Conservation (phyloP, 2,888 invertebrate genomes). For the Gastracanthus pulcherrimus region DNA sequence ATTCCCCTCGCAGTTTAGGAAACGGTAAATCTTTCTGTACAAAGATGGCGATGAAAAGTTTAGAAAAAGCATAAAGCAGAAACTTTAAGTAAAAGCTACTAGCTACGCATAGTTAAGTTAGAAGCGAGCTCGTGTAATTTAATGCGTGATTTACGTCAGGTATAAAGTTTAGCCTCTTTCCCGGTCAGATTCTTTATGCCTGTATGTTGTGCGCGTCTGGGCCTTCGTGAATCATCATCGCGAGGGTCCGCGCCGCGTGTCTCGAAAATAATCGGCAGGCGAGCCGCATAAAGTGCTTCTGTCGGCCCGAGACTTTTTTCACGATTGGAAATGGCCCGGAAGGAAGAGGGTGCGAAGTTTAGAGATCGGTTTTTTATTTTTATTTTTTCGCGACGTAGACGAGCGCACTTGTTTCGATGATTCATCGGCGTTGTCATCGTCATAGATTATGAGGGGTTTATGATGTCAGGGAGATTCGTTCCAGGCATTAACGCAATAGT, state of each 20-base stretch:
- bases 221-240: slow-evolving; percentile 47
- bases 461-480: slow-evolving; percentile 6
- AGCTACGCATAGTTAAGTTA: slow-evolving; percentile 37
- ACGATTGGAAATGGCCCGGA: slow-evolving; percentile 65
- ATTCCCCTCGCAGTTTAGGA: background rate
- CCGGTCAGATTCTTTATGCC: background rate
- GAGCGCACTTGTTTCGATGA: slow-evolving; percentile 11
- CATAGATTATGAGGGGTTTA: background rate
- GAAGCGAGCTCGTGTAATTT: slow-evolving; percentile 37
- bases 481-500: too few species aligned
- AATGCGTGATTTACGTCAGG: slow-evolving; percentile 55
- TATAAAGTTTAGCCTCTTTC: slow-evolving; percentile 43
- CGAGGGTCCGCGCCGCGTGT: background rate
- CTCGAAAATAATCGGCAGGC: slow-evolving; percentile 32
- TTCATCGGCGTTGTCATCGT: slow-evolving; percentile 21
- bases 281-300: slow-evolving; percentile 49
- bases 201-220: background rate
- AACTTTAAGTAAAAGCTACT: slow-evolving; percentile 44
- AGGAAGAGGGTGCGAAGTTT: slow-evolving; percentile 62
- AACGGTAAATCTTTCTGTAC: slow-evolving; percentile 38
- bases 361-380: slow-evolving; percentile 49
- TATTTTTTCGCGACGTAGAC: background rate
- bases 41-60: slow-evolving; percentile 46
- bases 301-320: slow-evolving; percentile 63
- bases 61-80: slow-evolving; percentile 45